Evolutionary conservation across 2,888 invertebrate genomes (phyloP), one percentile per base, ranked within the genome.

Genomic region (Plemyria rubiginata): DNA sequence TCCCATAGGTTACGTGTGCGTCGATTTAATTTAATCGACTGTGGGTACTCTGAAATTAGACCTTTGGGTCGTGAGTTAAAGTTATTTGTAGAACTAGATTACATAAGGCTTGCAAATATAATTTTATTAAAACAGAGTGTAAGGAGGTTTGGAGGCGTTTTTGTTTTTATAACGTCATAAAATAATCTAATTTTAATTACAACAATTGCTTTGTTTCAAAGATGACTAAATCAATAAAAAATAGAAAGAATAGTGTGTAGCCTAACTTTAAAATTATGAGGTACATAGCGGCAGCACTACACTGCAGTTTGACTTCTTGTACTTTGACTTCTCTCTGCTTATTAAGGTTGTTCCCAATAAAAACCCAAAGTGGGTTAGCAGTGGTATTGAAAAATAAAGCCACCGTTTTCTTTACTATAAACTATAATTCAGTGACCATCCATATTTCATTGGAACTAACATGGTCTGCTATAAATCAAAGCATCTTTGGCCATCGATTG

Each of bases 401-500:
- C 36, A 11, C 2, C 11, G 36, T 3, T 38, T 32, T 41, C 41
- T n/a, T 41, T 41, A 41, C 3, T 41, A 41, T 13, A 1, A 13
- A 41, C 5, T 41, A 38, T 11, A 48, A 40, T 11, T 49, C 36
- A 53, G 8, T 32, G 29, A 53, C 40, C 9, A 48, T 53, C 48
- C 9, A 54, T 38, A 59, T 54, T 45, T 60, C 38, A 60, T 15
- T 36, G 9, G 15, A 12, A 54, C 60, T 13, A 46, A 69, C 61
- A 58, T 57, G 52, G 49, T 40, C 57, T 56, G 40, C 45, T 62
- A 67, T 68, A 70, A 66, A 70, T 68, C 70, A 66, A 66, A 65
- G 54, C 61, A 57, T 66, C 56, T 63, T 65, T 57, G 60, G 66
- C 32, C 28, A 58, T 55, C 59, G 55, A 50, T 59, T 54, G 60